A percentile compares a stretch with the other conserved stretches of the same genome.
Conservation (phyloP, 2,797 vertebrate genomes). For the Agapornis canus region DNA sequence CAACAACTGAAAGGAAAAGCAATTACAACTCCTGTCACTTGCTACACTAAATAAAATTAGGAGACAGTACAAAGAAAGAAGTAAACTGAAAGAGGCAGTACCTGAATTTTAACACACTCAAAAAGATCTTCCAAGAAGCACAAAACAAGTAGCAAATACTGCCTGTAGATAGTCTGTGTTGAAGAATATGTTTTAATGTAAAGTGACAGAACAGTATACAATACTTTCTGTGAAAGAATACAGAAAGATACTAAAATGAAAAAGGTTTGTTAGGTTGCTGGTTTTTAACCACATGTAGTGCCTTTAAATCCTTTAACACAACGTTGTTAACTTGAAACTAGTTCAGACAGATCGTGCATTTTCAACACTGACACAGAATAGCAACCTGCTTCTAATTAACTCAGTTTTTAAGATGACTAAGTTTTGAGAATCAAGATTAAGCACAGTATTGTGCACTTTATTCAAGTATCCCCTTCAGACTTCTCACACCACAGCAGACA, state of each 20-base stretch:
- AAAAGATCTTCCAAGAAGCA: neutral
- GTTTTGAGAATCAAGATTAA: neutral
- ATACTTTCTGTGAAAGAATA: neutral
- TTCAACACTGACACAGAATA: neutral
- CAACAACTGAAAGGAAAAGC: neutral
- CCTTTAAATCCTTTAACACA: neutral
- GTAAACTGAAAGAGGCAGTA: neutral
- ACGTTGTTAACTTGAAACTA: neutral
- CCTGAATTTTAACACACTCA: neutral
- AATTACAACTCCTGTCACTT: neutral
- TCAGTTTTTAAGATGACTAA: neutral
- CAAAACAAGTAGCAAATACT: neutral
- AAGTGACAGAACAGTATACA: neutral
- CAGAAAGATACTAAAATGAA: neutral
- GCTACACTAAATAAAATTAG: neutral
- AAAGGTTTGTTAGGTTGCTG: neutral
- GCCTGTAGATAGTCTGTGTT: neutral
- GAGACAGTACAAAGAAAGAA: neutral
- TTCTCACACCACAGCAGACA: neutral
- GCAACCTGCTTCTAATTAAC: neutral
- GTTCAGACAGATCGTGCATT: neutral
- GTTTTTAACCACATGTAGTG: neutral
- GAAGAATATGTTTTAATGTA: neutral
- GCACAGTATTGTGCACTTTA: fast-evolving
- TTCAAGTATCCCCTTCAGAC: neutral